Base-by-base conservation (phyloP, 92 coral and sea anemone species). In the Zoanthus gigantus region DNA sequence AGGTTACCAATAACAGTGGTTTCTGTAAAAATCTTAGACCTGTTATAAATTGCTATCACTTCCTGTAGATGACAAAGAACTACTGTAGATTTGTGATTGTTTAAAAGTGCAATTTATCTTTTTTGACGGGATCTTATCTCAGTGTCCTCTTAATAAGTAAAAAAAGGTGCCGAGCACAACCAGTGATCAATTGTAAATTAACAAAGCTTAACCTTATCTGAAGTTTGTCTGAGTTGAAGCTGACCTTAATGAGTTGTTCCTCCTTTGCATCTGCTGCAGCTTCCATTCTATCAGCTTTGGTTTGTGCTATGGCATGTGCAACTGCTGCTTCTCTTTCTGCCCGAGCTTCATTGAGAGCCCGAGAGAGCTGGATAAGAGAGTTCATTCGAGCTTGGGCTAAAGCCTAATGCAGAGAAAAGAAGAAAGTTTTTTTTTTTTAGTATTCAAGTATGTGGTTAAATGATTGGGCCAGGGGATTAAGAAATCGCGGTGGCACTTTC, bases 311-410 rank as follows among this genome's bases (percentile, higher is more conserved):
- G 2, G 99, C 98, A 53, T 97, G 99, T 15, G 94, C 94, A 4
- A 97, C 88, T 2, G 99, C 99, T 17, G 91, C 92, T 77, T 97
- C 99, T 65, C 92, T 94, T 63, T 97, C 99, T 77, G 92, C 93
- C 65, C 95, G 93, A 5, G 99, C 99, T 74, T 97, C 99, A 81
- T 95, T 95, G 71, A 97, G 87, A 4, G 99, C 98, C 52, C 98
- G 95, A 4, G 99, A 93, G 30, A 97, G 92, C 91, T 97, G 99
- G 84, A 95, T 88, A 77, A 97, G 83, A 5, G 97, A 94, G 71
- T 95, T 97, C 99, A 97, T 97, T 31, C 99, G 95, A 34, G 97
- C 93, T 77, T 95, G 99, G 30, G 99, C 98, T 61, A 97, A 83
- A 9, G 94, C 97, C 98, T 96, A 67, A 44, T 9, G 4, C 29